Percentiles rank a stretch among this genome's conserved stretches.
Evolutionary conservation across 2,797 vertebrate species (phyloP).

Genomic region (Peromyscus aztecus): DNA sequence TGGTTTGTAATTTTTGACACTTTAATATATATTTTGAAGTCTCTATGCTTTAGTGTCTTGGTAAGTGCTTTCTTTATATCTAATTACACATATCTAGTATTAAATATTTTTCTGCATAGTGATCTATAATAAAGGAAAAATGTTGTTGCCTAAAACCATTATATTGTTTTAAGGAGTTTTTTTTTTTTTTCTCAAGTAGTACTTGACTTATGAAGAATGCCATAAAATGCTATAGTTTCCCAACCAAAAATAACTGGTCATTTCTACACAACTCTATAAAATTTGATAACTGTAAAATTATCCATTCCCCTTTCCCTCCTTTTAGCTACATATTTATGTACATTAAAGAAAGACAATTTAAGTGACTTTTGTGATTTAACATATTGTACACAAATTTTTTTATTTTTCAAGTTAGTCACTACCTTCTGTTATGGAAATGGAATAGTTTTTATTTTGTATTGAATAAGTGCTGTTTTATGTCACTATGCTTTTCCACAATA

Average conservation of each 20-base stretch:
- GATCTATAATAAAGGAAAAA: background rate
- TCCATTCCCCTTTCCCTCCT: background rate
- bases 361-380: background rate
- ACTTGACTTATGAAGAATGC: background rate
- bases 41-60: background rate
- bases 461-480: background rate
- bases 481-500: background rate
- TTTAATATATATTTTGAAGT: background rate
- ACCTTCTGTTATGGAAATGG: background rate
- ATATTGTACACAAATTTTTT: background rate
- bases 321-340: background rate
- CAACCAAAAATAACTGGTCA: background rate
- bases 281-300: constrained; percentile 16
- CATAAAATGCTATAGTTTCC: background rate
- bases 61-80: background rate
- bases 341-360: background rate
- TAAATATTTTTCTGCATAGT: background rate
- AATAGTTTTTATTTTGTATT: background rate
- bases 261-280: background rate
- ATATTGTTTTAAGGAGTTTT: background rate
- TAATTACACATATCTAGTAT: background rate
- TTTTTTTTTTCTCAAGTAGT: background rate
- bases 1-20: background rate
- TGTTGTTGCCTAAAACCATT: background rate
- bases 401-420: background rate